A percentile compares a stretch with the other conserved stretches of the same genome.
Evolutionary conservation across 2,888 invertebrate species (phyloP).

Genomic region (Sericinus montela): DNA sequence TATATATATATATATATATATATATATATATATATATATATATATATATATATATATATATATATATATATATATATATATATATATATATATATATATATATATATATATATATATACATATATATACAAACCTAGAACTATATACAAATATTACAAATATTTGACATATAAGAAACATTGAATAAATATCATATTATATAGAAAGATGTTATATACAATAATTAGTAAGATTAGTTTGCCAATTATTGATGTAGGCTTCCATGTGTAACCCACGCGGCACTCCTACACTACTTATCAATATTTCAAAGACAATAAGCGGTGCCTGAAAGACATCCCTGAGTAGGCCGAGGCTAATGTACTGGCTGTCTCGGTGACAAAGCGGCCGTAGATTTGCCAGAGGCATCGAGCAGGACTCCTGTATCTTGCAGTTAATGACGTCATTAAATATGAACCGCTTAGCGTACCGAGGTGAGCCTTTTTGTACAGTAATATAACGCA

Average conservation of each 20-base stretch:
- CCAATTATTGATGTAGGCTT: constrained; percentile 4
- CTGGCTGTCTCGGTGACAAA: constrained; percentile 36
- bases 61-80: too few species aligned
- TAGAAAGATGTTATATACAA: too few species aligned
- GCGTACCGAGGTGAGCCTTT: constrained; percentile 34
- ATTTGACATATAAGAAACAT: too few species aligned
- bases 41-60: too few species aligned
- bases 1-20: too few species aligned
- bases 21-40: too few species aligned
- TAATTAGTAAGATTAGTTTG: too few species aligned
- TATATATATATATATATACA: too few species aligned
- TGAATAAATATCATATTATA: too few species aligned
- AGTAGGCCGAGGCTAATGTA: constrained; percentile 26
- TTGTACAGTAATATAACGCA: constrained; percentile 32
- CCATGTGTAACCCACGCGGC: constrained; percentile 19
- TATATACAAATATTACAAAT: too few species aligned
- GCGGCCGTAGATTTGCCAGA: constrained; percentile 34
- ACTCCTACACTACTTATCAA: constrained; percentile 22
- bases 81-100: too few species aligned
- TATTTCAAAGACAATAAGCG: constrained; percentile 19
- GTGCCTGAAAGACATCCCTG: constrained; percentile 10
- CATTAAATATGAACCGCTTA: constrained; percentile 68
- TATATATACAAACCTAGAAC: too few species aligned
- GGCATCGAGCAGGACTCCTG: constrained; percentile 46
- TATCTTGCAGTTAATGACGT: constrained; percentile 70